Base-by-base conservation (phyloP, 2,888 invertebrate genomes). In the Chesias legatella region DNA sequence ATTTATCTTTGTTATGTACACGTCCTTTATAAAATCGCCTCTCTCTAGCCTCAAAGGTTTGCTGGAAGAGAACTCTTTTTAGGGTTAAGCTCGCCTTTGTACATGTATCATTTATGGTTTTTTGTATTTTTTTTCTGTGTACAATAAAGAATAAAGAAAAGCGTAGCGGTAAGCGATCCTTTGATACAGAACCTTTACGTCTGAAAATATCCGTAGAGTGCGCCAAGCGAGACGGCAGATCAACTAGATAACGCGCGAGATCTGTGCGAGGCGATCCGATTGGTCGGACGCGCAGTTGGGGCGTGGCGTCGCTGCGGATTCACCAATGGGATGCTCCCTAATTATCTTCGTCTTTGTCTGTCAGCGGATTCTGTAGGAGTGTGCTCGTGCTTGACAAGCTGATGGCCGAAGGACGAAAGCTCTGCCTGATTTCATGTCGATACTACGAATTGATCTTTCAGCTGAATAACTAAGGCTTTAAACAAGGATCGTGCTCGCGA, bases 291-390 rank as follows among this genome's bases (percentile, higher is more conserved):
- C 56, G 56, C 60, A 53, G 56, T 60, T 66, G 63, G 77, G 88
- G 88, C 88, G 88, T 79, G 79, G 80, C 79, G 65, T 65, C 75
- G 67, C 73, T 65, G 66, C 80, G 88, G 90, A 90, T 90, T 88
- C 89, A 88, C 89, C 90, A 89, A 90, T 90, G 82, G 84, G 88
- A 88, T 88, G 82, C 65, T 69, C 83, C 76, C 70, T 75, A 78
- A 55, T 88, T 86, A 84, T 88, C 86, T 85, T 75, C 83, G 80
- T 85, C 84, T 85, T 88, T 86, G 89, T 89, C 90, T 90, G 90
- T 84, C 88, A 74, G 58, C 58, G 67, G 83, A 80, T 65, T 79
- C 80, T 80, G 80, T 67, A 66, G 60, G 62, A 64, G 66, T 67
- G 67, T 56, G 56, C 73, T 71, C 70, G 72, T 76, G 69, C 53